Evolutionary conservation across 1,140 invertebrate genomes (phyloP), one percentile per base, ranked within the genome.

Genomic region (Megathymus violae): DNA sequence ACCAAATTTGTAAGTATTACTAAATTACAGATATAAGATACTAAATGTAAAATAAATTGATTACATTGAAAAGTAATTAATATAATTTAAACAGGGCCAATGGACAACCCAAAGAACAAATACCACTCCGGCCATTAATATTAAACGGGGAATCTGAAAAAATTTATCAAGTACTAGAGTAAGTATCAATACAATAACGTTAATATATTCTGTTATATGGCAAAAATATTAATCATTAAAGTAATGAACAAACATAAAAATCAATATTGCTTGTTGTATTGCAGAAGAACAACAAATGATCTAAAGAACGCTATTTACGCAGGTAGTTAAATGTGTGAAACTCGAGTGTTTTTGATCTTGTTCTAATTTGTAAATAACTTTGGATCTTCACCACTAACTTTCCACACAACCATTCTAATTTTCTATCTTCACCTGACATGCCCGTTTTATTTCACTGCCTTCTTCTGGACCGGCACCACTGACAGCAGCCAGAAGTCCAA

Each of bases 71-170:
- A 40, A 27, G 2, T 41, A 62, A 64, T 31, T 22, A 43, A 43
- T 50, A 17, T 56, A 52, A 47, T n/a, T 62, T 14, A 66, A 78
- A 46, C 65, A 90, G 88, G 56, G 83, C 86, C 15, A 90, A 90
- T 34, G 88, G 88, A 56, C 88, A 90, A 69, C 80, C 86, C 0
- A 90, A 89, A 76, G 96, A 96, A 76, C 94, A 93, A 73, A 96
- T 97, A 80, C 96, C 96, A 13, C 85, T 97, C 71, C 92, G 95
- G 62, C 95, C 96, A 17, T 89, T 97, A 27, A 93, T 95, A 69
- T 92, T 95, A 48, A 95, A 95, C 74, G 93, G 94, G 17, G 94
- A 95, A 76, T 90, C 92, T 22, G 92, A 94, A 44, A 93, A 92
- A 75, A 93, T 92, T 74, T 93, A 94, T 69, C 92, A 93, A 92